A percentile compares a stretch with the other conserved stretches of the same genome.
Conservation (phyloP, 2,797 vertebrate genomes). For the Mormyrus hasselquistii region DNA sequence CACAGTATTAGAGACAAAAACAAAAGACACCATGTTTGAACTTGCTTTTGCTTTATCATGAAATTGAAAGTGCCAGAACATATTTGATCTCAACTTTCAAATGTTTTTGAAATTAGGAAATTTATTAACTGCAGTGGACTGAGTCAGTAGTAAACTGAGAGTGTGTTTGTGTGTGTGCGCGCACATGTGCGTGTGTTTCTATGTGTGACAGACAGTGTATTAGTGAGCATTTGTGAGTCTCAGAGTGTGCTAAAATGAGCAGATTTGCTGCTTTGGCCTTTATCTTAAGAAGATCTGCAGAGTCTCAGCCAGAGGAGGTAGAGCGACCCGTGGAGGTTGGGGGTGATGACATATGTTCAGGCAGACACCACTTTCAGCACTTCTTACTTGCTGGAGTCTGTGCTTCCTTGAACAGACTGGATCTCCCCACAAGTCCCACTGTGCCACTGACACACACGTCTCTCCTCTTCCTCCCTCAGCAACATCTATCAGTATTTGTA, state of each 20-base stretch:
- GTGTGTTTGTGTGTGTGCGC: neutral
- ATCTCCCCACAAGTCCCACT: neutral
- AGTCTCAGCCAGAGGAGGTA: constrained; percentile 23
- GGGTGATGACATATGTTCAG: constrained; percentile 30
- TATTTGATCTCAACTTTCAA: neutral
- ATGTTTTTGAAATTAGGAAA: neutral
- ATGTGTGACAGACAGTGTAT: neutral
- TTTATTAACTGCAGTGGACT: neutral
- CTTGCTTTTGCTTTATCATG: neutral
- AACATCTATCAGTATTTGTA: neutral
- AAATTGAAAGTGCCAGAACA: neutral
- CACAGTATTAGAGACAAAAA: neutral
- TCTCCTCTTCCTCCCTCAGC: neutral
- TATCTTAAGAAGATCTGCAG: constrained; percentile 31
- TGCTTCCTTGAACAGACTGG: neutral
- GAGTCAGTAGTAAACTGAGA: neutral
- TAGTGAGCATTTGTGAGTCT: neutral
- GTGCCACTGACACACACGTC: neutral
- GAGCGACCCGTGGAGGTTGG: neutral
- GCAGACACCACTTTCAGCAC: neutral
- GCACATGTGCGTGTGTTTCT: neutral
- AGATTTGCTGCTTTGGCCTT: constrained; percentile 28
- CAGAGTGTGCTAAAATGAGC: constrained; percentile 24
- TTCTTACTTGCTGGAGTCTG: neutral
- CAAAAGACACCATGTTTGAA: neutral